phyloP scores from a whole-genome alignment of 2,888 invertebrate genomes.

The Andrena minutula region DNA sequence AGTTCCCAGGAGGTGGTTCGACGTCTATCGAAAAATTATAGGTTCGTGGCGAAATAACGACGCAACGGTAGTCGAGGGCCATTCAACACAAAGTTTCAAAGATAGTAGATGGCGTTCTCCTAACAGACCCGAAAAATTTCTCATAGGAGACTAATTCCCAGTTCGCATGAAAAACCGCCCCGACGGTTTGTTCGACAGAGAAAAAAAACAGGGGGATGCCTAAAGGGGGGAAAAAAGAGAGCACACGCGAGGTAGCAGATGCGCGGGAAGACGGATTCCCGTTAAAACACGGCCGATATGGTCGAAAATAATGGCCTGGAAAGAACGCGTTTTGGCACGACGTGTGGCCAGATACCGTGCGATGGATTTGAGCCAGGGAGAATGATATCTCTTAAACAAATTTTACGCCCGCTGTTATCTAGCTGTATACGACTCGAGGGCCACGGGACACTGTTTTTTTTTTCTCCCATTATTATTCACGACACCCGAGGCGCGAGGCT shows the following conservation, averaged over 20 bases:
- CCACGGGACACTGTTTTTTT: not conserved
- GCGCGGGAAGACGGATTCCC: slow-evolving; percentile 39
- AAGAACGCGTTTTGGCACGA: slow-evolving; percentile 50
- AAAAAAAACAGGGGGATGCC: not conserved
- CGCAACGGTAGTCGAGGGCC: not conserved
- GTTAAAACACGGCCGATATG: slow-evolving; percentile 51
- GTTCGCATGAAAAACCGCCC: slow-evolving; percentile 20
- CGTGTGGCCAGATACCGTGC: slow-evolving; percentile 35
- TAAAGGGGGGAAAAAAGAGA: not conserved
- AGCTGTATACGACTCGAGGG: not conserved
- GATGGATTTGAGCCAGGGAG: slow-evolving; percentile 54
- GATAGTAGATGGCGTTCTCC: not conserved
- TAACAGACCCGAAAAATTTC: slow-evolving; percentile 12
- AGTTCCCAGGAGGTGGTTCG: not conserved
- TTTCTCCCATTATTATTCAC: slow-evolving; percentile 5
- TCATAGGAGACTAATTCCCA: slow-evolving; percentile 34
- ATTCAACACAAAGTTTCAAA: slow-evolving; percentile 1
- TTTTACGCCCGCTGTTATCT: slow-evolving; percentile 42
- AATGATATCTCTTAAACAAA: slow-evolving; percentile 62
- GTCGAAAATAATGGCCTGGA: slow-evolving; percentile 55
- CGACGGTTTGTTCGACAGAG: not conserved
- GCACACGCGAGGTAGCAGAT: slow-evolving; percentile 22
- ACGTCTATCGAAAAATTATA: not conserved
- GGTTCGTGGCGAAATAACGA: not conserved
- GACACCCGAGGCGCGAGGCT: not conserved